These are phyloP conservation scores for Diplolepis rosae DNA, from an alignment of 2,888 invertebrate genomes.

Conservation along the genomic window DNA sequence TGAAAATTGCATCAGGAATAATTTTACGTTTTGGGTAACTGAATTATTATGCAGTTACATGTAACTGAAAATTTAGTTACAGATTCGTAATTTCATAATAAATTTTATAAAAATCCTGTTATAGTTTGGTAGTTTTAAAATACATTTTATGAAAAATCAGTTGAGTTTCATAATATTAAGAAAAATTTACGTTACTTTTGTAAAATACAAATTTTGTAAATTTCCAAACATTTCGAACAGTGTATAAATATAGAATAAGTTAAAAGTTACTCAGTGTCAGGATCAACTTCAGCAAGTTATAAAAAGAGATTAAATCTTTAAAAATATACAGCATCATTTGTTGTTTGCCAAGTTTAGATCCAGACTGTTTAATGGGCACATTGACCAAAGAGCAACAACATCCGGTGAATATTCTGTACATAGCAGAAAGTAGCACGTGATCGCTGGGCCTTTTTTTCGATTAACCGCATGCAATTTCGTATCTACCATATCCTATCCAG, in stretches of 20 bases:
- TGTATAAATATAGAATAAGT: background rate
- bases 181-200: too few relatives aligned
- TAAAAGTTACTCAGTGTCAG: background rate
- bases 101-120: too few relatives aligned
- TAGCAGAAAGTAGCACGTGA: background rate
- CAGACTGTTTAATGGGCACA: conserved; percentile 3
- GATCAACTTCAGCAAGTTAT: background rate
- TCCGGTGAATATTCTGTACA: background rate
- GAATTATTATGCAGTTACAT: too few relatives aligned
- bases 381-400: background rate
- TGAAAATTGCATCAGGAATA: too few relatives aligned
- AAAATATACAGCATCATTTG: conserved; percentile 6
- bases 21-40: too few relatives aligned
- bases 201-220: too few relatives aligned
- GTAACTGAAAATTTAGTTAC: too few relatives aligned
- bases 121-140: too few relatives aligned
- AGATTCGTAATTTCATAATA: too few relatives aligned
- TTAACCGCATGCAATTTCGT: background rate
- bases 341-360: conserved; percentile 11
- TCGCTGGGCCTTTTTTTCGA: background rate
- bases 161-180: too few relatives aligned
- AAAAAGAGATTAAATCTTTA: background rate
- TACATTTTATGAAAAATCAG: too few relatives aligned
- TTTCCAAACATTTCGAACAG: too few relatives aligned
- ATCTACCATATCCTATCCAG: background rate